These are phyloP conservation scores for Tychaedon coryphoeus DNA, from an alignment of 2,113 vertebrate genomes.

Conservation along the genomic window DNA sequence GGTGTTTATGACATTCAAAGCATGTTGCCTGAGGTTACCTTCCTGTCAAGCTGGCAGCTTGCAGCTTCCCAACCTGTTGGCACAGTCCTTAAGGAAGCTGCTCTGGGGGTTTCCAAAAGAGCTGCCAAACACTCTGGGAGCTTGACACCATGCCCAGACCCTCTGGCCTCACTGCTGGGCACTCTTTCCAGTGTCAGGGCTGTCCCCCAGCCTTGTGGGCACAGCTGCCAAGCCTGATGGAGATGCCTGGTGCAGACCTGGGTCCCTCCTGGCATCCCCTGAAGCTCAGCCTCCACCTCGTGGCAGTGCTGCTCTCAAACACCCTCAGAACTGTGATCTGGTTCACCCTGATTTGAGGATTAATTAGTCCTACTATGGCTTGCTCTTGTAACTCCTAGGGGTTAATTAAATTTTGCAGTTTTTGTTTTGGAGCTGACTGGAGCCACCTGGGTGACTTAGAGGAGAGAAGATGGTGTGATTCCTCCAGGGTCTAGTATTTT, in stretches of 20 bases:
- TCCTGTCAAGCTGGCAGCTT: background rate
- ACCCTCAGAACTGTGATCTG: background rate
- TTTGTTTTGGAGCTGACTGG: background rate
- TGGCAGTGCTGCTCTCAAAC: background rate
- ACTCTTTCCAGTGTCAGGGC: background rate
- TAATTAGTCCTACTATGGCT: background rate
- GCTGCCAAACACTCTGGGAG: background rate
- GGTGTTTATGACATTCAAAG: background rate
- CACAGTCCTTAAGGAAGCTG: background rate
- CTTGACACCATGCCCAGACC: background rate
- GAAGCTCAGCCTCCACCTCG: background rate
- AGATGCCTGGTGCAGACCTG: background rate
- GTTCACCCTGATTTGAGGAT: background rate
- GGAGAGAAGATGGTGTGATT: fast-evolving
- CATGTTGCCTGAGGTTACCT: background rate
- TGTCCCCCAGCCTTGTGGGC: background rate
- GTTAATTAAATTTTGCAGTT: background rate
- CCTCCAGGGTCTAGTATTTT: fast-evolving
- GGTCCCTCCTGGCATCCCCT: background rate
- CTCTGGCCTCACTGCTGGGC: background rate
- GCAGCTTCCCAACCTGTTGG: background rate
- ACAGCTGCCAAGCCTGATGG: background rate
- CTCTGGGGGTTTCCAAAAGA: background rate
- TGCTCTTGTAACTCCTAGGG: background rate
- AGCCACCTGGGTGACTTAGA: background rate